phyloP scores from a whole-genome alignment of 2,888 invertebrate species.

The Rhaphigaster nebulosa region DNA sequence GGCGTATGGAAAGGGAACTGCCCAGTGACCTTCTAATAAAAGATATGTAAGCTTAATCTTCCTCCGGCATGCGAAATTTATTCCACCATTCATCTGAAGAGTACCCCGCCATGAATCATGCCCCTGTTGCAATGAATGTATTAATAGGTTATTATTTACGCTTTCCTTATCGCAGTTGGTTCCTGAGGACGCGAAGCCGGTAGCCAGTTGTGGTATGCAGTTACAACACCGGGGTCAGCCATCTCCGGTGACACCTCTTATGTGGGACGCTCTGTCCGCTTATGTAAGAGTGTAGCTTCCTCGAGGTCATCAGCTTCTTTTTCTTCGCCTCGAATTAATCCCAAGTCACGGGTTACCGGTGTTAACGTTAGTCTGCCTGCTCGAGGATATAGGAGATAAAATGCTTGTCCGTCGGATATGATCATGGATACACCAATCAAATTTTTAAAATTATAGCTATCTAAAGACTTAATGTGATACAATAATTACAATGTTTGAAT shows the following conservation, averaged over 20 bases:
- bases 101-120: neutral
- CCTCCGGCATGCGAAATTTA: neutral
- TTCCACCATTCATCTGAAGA: neutral
- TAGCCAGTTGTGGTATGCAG: neutral
- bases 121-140: neutral
- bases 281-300: conserved; percentile 12
- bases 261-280: neutral
- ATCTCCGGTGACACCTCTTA: neutral
- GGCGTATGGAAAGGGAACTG: too few relatives aligned
- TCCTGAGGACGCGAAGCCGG: neutral
- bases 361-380: neutral
- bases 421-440: neutral
- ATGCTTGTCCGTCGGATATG: neutral
- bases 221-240: conserved; percentile 6
- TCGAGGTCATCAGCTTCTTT: conserved; percentile 39
- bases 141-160: neutral
- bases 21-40: neutral
- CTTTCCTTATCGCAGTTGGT: neutral
- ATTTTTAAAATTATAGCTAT: neutral
- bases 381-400: neutral
- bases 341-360: conserved; percentile 4
- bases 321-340: neutral
- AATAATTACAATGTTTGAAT: neutral
- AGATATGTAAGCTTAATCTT: neutral
- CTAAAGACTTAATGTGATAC: neutral